Percentiles rank a stretch among this genome's conserved stretches.
Evolutionary conservation across 2,888 invertebrate genomes (phyloP).

Genomic region (Macropis europaea): DNA sequence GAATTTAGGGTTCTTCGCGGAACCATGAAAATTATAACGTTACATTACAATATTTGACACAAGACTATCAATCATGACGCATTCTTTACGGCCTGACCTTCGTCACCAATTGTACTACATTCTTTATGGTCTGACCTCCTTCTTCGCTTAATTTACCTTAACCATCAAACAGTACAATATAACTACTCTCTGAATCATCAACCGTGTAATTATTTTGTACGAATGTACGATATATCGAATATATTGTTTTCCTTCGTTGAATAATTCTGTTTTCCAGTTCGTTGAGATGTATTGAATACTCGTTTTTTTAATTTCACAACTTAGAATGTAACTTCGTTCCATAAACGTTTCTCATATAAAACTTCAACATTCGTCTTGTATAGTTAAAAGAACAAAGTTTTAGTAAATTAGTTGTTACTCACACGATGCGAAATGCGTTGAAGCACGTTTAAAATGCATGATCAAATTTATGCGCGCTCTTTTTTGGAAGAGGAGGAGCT

Average conservation of each 20-base stretch:
- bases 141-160: not conserved
- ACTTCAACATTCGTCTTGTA: not conserved
- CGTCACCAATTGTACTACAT: slow-evolving; percentile 8
- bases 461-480: not conserved
- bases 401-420: not conserved
- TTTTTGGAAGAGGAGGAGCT: not conserved
- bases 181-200: slow-evolving; percentile 4
- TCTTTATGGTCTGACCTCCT: slow-evolving; percentile 4
- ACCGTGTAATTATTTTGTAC: not conserved
- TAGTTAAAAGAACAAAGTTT: not conserved
- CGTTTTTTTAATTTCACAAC: not conserved
- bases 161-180: not conserved
- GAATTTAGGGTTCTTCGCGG: slow-evolving; percentile 1
- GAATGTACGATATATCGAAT: not conserved
- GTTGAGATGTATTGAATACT: not conserved
- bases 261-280: not conserved
- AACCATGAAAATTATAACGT: not conserved
- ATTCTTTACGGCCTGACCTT: not conserved
- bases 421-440: not conserved
- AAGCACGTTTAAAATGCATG: not conserved
- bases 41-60: not conserved
- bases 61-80: not conserved
- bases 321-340: not conserved
- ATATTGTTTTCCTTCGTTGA: not conserved
- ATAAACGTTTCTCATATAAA: not conserved